These are phyloP conservation scores for Phrynocephalus vlangalii DNA, from an alignment of 2,797 vertebrate genomes.

Conservation along the genomic window DNA sequence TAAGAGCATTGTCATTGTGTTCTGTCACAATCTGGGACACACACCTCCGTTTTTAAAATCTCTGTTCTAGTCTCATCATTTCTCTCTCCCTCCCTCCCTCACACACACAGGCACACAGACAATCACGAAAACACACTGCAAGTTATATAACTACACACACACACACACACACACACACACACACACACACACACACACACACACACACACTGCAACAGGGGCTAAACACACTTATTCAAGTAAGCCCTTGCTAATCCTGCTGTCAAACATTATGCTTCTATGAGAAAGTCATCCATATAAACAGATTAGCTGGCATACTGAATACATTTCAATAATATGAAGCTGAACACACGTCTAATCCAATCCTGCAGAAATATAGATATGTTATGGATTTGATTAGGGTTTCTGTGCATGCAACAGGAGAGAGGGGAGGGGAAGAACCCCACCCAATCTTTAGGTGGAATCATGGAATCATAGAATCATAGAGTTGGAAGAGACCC, in stretches of 20 bases:
- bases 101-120: background rate
- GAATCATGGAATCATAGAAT: no score
- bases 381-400: background rate
- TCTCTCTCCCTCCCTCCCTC: no score
- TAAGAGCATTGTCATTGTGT: no score
- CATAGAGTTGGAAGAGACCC: no score
- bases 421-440: background rate
- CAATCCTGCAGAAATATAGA: background rate
- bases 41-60: background rate
- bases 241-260: constrained; percentile 24
- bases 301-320: background rate
- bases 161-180: background rate
- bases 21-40: background rate
- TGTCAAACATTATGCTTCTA: constrained; percentile 17
- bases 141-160: no score
- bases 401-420: background rate
- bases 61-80: background rate
- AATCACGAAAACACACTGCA: background rate
- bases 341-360: constrained; percentile 39
- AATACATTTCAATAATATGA: background rate
- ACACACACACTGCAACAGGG: background rate
- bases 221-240: constrained; percentile 10
- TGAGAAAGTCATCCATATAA: constrained; percentile 38
- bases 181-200: background rate
- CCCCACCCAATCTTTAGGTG: constrained; percentile 6